Evolutionary conservation across 2,113 vertebrate genomes (phyloP).

Genomic region (Mugil cephalus): DNA sequence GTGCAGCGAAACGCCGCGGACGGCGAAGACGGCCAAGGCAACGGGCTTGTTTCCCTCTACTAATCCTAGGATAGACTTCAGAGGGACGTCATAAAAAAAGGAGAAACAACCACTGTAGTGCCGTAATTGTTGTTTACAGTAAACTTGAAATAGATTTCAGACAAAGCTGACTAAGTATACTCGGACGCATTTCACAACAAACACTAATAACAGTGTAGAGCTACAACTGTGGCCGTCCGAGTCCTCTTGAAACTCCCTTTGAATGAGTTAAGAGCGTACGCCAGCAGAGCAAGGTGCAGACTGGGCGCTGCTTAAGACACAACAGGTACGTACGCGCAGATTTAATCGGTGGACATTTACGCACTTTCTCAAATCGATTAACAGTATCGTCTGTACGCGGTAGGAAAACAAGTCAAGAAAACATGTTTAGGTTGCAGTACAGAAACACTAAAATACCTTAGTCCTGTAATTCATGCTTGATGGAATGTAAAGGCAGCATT

Average conservation of each 20-base stretch:
- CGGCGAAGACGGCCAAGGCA: background rate
- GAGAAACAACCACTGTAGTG: slow-evolving; percentile 37
- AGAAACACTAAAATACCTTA: too few species aligned
- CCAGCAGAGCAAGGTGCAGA: slow-evolving; percentile 55
- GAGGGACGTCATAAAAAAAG: slow-evolving; percentile 31
- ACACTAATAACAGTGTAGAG: slow-evolving; percentile 30
- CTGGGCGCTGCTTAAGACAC: slow-evolving; percentile 2
- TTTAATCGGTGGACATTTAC: background rate
- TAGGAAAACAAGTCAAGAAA: too few species aligned
- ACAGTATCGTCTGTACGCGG: too few species aligned
- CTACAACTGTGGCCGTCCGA: slow-evolving; percentile 29
- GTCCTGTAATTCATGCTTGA: too few species aligned
- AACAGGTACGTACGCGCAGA: background rate
- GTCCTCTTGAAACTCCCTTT: slow-evolving; percentile 42
- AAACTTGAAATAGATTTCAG: slow-evolving; percentile 56
- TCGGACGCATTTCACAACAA: slow-evolving; percentile 35
- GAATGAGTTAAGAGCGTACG: slow-evolving; percentile 31
- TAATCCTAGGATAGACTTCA: slow-evolving; percentile 49
- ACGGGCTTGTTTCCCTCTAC: slow-evolving; percentile 27
- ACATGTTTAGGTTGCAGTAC: too few species aligned
- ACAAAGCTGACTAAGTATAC: slow-evolving; percentile 31
- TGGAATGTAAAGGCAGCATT: too few species aligned
- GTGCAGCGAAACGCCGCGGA: slow-evolving; percentile 1
- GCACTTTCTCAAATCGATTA: background rate
- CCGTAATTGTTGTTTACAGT: slow-evolving; percentile 62